phyloP scores from a whole-genome alignment of 2,888 invertebrate genomes.

The Dynastes tityus region DNA sequence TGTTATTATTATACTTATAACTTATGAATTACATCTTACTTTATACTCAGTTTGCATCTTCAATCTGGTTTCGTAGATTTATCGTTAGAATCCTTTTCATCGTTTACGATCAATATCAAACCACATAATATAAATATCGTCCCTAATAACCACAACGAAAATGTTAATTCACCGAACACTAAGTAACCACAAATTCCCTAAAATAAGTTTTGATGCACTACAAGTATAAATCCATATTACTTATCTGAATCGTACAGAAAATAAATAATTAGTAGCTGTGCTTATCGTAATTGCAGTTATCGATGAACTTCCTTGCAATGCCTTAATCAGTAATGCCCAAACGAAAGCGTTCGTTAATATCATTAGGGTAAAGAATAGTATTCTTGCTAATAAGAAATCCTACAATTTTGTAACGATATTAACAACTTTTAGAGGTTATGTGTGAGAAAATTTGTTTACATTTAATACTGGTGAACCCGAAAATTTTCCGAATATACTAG shows the following conservation, averaged over 20 bases:
- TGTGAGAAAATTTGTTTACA: constrained; percentile 59
- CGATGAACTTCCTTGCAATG: constrained; percentile 76
- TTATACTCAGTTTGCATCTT: not conserved
- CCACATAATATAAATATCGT: constrained; percentile 81
- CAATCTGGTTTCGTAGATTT: not conserved
- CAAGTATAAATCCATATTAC: not conserved
- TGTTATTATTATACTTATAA: too few relatives aligned
- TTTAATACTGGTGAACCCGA: constrained; percentile 71
- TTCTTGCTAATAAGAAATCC: constrained; percentile 63
- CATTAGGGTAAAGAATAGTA: constrained; percentile 72
- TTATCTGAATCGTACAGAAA: constrained; percentile 73
- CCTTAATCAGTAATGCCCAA: constrained; percentile 77
- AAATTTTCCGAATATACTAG: constrained; percentile 79
- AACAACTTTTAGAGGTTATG: constrained; percentile 38
- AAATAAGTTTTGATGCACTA: constrained; percentile 57
- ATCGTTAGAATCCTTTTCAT: constrained; percentile 45
- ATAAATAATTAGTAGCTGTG: constrained; percentile 77
- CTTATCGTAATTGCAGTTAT: constrained; percentile 77
- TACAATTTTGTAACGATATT: constrained; percentile 60
- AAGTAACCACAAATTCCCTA: constrained; percentile 83
- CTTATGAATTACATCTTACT: not conserved
- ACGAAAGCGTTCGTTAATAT: constrained; percentile 76
- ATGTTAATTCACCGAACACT: constrained; percentile 81
- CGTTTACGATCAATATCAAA: constrained; percentile 76
- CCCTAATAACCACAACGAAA: constrained; percentile 82